Evolutionary conservation across 1,140 invertebrate genomes (phyloP), one percentile per base, ranked within the genome.

Genomic region (Pogonomyrmex californicus): DNA sequence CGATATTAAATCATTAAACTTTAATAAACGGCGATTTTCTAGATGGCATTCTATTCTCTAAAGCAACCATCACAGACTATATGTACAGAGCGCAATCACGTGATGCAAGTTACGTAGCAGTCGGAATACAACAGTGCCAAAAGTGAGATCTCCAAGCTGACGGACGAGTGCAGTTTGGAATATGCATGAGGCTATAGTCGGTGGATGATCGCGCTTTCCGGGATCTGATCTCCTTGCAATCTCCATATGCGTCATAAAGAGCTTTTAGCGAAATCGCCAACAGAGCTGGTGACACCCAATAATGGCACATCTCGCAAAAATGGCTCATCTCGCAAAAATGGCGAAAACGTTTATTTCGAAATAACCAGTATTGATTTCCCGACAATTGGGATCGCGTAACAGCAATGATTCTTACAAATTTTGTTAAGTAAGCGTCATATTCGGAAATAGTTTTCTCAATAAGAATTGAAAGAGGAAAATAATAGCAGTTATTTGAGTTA

Each of bases 151-250:
- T 63, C 66, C n/a, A 63, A 51, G 60, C 54, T 82, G 66, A 87
- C 79, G 47, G 79, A 60, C 66, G 60, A 63, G 58, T 63, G 41
- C 71, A 65, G 44, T 77, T 78, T 65, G 41, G 44, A 87, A 87
- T 87, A 87, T 85, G 86, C 86, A 87, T 75, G 86, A 87, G 38
- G 14, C 41, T 41, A 73, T 54, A 85, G 38, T 85, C 58, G 58
- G 10, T 63, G n/a, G 36, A 76, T 63, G 70, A 66, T 85, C 79
- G 33, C 62, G 86, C 56, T 76, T 65, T 60, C 62, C 38, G 30
- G 66, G n/a, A 76, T 85, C 73, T 63, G 82, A 66, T 41, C 70
- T 87, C 78, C 58, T 68, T 30, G 78, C 36, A 66, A 49, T 58
- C 56, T 75, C 54, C 60, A 60, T 60, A 60, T 44, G 47, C 63